Conservation (phyloP, 2,113 vertebrate genomes). For the Heterochromis multidens region DNA sequence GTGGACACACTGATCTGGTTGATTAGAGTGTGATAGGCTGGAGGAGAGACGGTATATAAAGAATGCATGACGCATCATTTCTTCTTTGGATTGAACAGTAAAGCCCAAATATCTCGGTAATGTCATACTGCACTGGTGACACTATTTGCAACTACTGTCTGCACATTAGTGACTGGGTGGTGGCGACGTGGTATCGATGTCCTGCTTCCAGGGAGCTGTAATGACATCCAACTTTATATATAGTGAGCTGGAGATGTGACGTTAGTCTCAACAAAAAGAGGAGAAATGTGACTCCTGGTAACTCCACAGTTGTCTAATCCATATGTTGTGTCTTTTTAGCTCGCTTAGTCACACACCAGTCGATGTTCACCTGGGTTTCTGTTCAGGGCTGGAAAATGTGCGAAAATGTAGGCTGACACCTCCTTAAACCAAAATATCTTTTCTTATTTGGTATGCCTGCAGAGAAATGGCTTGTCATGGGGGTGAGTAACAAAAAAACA, state of each 20-base stretch:
- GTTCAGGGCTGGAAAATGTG: background rate
- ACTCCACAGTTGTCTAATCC: background rate
- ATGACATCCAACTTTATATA: background rate
- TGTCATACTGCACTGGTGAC: background rate
- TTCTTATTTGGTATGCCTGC: background rate
- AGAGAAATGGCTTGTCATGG: background rate
- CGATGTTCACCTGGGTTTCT: background rate
- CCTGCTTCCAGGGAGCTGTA: background rate
- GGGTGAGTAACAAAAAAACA: background rate
- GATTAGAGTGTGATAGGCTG: background rate
- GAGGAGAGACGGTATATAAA: background rate
- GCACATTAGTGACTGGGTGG: background rate
- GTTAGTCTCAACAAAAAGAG: background rate
- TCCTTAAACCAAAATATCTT: background rate
- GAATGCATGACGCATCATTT: background rate
- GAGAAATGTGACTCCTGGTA: background rate
- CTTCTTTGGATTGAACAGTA: background rate
- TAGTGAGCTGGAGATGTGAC: background rate
- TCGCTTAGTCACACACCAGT: background rate
- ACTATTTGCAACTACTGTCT: background rate
- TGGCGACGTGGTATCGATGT: background rate
- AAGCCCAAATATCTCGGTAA: background rate
- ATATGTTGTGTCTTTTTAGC: background rate
- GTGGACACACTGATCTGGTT: background rate
- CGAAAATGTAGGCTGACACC: background rate